phyloP scores from a whole-genome alignment of 2,797 vertebrate genomes.

The Pseudopleuronectes americanus region DNA sequence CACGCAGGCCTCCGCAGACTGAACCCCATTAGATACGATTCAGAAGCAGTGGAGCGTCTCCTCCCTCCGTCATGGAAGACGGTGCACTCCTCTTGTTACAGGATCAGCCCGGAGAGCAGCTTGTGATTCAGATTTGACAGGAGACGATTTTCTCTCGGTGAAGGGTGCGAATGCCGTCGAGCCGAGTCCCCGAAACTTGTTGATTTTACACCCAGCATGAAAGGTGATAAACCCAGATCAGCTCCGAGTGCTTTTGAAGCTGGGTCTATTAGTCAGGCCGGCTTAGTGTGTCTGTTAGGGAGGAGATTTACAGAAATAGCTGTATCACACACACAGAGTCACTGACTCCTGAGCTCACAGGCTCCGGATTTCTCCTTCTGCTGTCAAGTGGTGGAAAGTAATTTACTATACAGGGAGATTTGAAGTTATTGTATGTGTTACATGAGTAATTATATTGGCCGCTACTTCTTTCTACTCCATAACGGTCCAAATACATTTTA shows the following conservation, averaged over 20 bases:
- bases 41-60: slow-evolving; percentile 20
- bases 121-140: slow-evolving; percentile 52
- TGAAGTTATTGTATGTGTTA: neutral
- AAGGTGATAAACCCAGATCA: slow-evolving; percentile 50
- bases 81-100: slow-evolving; percentile 26
- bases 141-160: slow-evolving; percentile 39
- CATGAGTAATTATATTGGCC: too few relatives aligned
- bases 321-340: slow-evolving; percentile 23
- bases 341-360: slow-evolving; percentile 11
- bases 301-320: slow-evolving; percentile 42
- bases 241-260: slow-evolving; percentile 55
- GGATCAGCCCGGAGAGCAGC: slow-evolving; percentile 14
- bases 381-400: neutral
- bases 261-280: slow-evolving; percentile 54
- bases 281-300: slow-evolving; percentile 49
- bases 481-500: too few relatives aligned
- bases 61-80: slow-evolving; percentile 25
- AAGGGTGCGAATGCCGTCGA: slow-evolving; percentile 25
- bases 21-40: slow-evolving; percentile 39
- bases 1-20: slow-evolving; percentile 19
- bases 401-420: neutral
- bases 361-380: neutral
- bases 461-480: too few relatives aligned
- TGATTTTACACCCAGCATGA: slow-evolving; percentile 56
- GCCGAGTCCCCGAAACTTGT: slow-evolving; percentile 36